A percentile compares a stretch with the other conserved stretches of the same genome.
These are phyloP conservation scores for Sebastes variabilis DNA, from an alignment of 2,797 vertebrate species.

Conservation along the genomic window DNA sequence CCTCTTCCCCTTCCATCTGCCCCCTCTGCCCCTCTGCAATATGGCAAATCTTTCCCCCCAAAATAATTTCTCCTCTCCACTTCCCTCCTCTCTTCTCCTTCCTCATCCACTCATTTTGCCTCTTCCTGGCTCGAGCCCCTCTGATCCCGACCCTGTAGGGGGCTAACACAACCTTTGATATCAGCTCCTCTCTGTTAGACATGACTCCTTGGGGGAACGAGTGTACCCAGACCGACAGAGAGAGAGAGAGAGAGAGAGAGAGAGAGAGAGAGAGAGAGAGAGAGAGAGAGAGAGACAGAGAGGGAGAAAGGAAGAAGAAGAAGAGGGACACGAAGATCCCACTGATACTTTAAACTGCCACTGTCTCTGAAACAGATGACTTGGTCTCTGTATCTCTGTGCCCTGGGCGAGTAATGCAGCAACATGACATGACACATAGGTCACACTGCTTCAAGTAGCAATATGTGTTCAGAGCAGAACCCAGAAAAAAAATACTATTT, in stretches of 20 bases:
- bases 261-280: background rate
- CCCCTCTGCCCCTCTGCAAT: constrained; percentile 4
- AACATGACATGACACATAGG: constrained; percentile 24
- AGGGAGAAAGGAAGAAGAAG: background rate
- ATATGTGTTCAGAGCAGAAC: background rate
- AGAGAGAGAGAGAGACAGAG: too few relatives aligned
- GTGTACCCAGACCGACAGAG: background rate
- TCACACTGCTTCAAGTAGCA: constrained; percentile 9
- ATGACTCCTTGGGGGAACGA: constrained; percentile 20
- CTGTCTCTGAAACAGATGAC: constrained; percentile 36
- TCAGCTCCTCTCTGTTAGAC: constrained; percentile 42
- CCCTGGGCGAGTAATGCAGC: constrained; percentile 1
- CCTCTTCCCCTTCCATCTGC: background rate
- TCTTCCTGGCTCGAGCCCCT: constrained; percentile 35
- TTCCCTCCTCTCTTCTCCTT: background rate
- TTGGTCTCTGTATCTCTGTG: constrained; percentile 7
- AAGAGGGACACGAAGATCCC: constrained; percentile 1
- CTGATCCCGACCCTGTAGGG: constrained; percentile 37
- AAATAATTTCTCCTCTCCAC: background rate
- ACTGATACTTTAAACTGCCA: constrained; percentile 34
- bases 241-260: background rate
- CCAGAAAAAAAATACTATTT: background rate
- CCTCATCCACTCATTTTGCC: constrained; percentile 13
- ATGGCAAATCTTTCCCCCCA: background rate
- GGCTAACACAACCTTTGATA: constrained; percentile 52